Evolutionary conservation across 2,797 vertebrate genomes (phyloP).

Genomic region (Fratercula arctica): DNA sequence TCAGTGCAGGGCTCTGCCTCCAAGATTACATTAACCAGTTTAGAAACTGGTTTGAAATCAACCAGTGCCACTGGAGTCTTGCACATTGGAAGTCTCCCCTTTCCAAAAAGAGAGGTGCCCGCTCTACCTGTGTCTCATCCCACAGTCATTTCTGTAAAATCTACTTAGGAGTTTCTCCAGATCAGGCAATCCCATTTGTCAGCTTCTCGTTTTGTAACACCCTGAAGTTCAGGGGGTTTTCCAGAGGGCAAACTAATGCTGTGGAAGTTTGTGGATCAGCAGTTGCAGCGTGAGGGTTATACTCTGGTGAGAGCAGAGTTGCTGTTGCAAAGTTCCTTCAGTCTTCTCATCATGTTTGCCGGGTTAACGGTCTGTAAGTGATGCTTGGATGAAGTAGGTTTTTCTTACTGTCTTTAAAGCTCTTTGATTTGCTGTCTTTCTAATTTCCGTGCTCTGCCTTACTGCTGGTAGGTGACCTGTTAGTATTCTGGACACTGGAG

Average conservation of each 20-base stretch:
- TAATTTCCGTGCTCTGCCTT: constrained; percentile 8
- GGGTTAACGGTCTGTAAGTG: not conserved
- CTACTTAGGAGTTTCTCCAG: not conserved
- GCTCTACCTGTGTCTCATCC: not conserved
- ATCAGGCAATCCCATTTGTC: not conserved
- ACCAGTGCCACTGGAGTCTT: not conserved
- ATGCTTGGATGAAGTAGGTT: not conserved
- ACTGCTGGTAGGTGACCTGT: constrained; percentile 25
- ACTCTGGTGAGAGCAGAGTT: not conserved
- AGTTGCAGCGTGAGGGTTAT: not conserved
- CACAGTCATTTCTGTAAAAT: not conserved
- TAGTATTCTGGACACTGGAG: constrained; percentile 40
- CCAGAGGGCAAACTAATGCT: not conserved
- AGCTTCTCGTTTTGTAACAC: not conserved
- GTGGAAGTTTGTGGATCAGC: not conserved
- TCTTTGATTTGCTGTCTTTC: constrained; percentile 15
- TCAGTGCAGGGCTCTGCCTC: not conserved
- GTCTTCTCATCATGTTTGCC: not conserved
- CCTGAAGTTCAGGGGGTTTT: not conserved
- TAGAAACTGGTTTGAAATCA: not conserved
- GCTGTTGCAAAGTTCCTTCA: not conserved
- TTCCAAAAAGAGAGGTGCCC: not conserved
- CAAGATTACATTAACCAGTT: not conserved
- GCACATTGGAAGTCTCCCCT: not conserved
- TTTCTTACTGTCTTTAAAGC: not conserved